Base-by-base conservation (phyloP, 2,797 vertebrate genomes). In the Microctenopoma lineatum region DNA sequence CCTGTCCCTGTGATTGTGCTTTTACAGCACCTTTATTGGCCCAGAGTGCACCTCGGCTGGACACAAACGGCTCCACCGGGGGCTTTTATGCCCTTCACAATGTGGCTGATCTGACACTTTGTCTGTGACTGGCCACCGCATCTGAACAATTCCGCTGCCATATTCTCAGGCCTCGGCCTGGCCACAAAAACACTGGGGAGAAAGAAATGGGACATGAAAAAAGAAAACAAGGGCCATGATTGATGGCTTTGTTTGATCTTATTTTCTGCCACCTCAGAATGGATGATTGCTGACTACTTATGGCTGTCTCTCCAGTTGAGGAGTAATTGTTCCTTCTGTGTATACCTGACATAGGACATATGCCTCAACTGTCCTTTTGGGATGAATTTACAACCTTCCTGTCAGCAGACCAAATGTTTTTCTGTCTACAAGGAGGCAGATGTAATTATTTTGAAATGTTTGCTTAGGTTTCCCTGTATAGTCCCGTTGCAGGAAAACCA, bases 211-310 rank as follows among this genome's bases (percentile, higher is more conserved):
- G 78, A 86, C 63, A 42, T 61, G 81, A 83, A 85, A 62, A 89
- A 88, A 84, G 73, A 84, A 88, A 90, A 89, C 80, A 84, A 83
- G 75, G 57, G 71, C 42, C 70, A 65, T 89, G 90, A 92, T 90
- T 90, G 91, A 94, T 93, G 90, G 85, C 64, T 79, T 53, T 68
- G 84, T 93, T 92, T 92, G 75, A 93, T 92, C 89, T 89, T 90
- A 89, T 92, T 93, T 92, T 92, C 82, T 93, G 75, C 88, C 88
- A 89, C 84, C 87, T 80, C 77, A 83, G 72, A 87, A 90, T 62
- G 85, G 86, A 90, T 90, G 92, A 92, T 90, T 89, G 90, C 90
- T n/a, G 84, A 66, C 86, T 91, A 83, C 88, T 92, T 93, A 85
- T 66, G 73, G 73, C 87, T 87, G 86, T 84, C 80, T 85, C 80